Conservation (phyloP, 1,140 invertebrate species). For the Araneus ventricosus region DNA sequence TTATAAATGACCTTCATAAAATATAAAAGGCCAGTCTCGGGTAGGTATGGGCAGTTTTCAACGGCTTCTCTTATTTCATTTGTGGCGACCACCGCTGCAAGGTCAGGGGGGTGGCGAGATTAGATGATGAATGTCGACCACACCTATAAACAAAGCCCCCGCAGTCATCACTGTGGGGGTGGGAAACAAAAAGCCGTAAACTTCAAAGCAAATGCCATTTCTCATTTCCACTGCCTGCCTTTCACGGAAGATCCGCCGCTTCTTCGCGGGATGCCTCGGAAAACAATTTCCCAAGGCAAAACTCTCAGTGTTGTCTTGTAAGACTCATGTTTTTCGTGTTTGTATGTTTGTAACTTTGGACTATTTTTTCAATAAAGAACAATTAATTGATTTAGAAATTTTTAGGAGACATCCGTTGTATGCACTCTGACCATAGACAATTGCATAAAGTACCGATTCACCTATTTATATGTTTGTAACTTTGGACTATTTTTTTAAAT, state of each 20-base stretch:
- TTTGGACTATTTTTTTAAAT: no score
- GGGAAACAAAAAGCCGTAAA: conserved; percentile 47
- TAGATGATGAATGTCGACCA: conserved; percentile 67
- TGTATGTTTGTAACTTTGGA: no score
- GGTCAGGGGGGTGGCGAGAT: neutral
- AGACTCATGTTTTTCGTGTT: neutral
- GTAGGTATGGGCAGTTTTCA: neutral
- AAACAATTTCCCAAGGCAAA: neutral
- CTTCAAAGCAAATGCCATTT: conserved; percentile 38
- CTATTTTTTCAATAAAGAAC: no score
- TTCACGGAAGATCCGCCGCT: neutral
- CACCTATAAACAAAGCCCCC: conserved; percentile 65
- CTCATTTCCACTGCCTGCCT: neutral
- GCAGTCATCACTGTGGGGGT: conserved; percentile 34
- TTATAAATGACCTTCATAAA: neutral
- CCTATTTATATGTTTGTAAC: no score
- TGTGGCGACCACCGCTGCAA: neutral
- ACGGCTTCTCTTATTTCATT: neutral
- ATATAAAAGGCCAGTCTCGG: neutral
- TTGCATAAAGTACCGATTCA: no score
- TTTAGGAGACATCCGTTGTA: no score
- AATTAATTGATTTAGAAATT: no score
- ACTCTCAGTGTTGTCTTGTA: no score
- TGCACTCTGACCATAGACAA: no score
- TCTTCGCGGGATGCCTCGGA: conserved; percentile 6